phyloP scores from a whole-genome alignment of 2,888 invertebrate species.

The Anoplius nigerrimus region DNA sequence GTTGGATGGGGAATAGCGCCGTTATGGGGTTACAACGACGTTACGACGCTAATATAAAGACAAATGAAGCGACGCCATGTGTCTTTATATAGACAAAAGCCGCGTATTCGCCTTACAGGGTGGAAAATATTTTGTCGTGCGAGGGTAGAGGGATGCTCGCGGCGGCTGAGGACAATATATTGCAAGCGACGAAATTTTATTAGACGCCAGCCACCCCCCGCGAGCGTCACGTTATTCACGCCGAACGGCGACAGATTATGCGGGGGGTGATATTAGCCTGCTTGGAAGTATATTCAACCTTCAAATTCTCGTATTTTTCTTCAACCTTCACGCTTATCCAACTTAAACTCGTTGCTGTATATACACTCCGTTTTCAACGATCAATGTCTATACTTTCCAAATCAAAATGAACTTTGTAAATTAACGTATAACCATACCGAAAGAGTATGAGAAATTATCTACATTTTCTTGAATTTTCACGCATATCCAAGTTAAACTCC shows the following conservation, averaged over 20 bases:
- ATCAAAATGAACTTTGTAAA: too few relatives aligned
- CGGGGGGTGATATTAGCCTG: conserved; percentile 51
- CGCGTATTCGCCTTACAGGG: conserved; percentile 28
- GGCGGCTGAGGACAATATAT: conserved; percentile 55
- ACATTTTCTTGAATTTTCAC: too few relatives aligned
- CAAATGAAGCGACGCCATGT: conserved; percentile 70
- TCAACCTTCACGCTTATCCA: too few relatives aligned
- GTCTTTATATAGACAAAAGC: conserved; percentile 66
- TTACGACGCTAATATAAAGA: conserved; percentile 68
- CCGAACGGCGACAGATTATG: conserved; percentile 64
- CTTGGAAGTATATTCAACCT: conserved; percentile 2
- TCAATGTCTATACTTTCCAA: too few relatives aligned
- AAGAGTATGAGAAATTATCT: too few relatives aligned
- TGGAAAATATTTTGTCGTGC: conserved; percentile 53
- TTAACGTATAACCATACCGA: too few relatives aligned
- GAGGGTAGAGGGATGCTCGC: neutral
- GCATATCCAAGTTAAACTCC: too few relatives aligned
- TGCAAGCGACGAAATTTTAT: conserved; percentile 59
- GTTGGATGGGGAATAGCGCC: neutral
- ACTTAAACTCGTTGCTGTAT: too few relatives aligned
- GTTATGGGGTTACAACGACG: conserved; percentile 4
- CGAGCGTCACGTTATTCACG: conserved; percentile 62
- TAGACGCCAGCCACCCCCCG: conserved; percentile 37
- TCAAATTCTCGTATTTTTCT: too few relatives aligned
- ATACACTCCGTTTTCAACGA: too few relatives aligned